phyloP scores from a whole-genome alignment of 2,888 invertebrate species.

The Platynereis dumerilii region DNA sequence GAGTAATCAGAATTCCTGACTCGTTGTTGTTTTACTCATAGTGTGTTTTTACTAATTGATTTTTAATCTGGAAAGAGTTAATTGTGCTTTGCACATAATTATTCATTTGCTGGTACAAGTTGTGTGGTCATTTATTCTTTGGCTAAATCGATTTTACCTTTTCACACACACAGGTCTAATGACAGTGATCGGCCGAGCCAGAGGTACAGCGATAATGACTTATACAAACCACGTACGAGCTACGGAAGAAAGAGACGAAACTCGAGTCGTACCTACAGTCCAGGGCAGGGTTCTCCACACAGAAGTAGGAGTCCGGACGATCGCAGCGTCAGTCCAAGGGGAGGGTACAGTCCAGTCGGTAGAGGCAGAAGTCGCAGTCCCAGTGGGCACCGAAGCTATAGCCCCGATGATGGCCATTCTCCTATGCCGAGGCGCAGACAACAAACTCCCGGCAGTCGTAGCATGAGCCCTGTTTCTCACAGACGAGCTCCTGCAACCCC shows the following conservation, averaged over 20 bases:
- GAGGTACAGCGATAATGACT: slow-evolving; percentile 22
- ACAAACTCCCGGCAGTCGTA: neutral
- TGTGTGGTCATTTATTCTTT: too few relatives aligned
- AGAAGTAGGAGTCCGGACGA: too few relatives aligned
- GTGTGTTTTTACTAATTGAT: too few relatives aligned
- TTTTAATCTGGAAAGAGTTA: too few relatives aligned
- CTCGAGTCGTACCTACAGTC: neutral
- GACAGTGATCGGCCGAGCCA: slow-evolving; percentile 16
- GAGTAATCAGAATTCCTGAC: too few relatives aligned
- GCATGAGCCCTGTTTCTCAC: neutral
- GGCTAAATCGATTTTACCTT: too few relatives aligned
- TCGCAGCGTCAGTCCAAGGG: neutral
- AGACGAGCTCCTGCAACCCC: neutral
- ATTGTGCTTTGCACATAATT: too few relatives aligned
- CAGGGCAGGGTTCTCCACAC: too few relatives aligned
- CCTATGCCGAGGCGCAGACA: slow-evolving; percentile 5
- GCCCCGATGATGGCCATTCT: neutral
- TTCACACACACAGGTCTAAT: neutral
- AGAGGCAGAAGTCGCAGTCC: neutral
- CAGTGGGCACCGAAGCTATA: neutral
- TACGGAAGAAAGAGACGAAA: slow-evolving; percentile 12
- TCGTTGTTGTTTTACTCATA: too few relatives aligned
- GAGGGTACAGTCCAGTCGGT: slow-evolving; percentile 1
- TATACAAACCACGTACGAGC: slow-evolving; percentile 24
- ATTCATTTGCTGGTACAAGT: too few relatives aligned